Evolutionary conservation across 1,140 invertebrate genomes (phyloP), one percentile per base, ranked within the genome.

Genomic region (Drosophila persimilis): DNA sequence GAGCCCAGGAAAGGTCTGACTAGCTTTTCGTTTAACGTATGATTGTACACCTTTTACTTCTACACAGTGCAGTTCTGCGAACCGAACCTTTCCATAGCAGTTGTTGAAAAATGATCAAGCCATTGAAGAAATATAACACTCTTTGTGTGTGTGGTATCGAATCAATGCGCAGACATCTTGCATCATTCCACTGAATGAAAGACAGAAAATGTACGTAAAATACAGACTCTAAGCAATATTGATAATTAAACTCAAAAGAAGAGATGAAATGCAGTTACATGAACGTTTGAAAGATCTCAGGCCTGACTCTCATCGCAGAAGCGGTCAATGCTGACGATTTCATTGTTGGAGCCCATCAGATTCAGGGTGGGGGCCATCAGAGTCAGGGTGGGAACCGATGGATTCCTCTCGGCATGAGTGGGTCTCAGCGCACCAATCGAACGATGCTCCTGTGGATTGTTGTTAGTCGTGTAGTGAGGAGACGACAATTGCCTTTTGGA

Each of bases 251-350:
- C 7, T 7, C 7, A 31, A 47, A 46, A 46, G 45, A 17, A 4
- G 9, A 11, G 20, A 15, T 8, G 1, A 8, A 29, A 29, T 31
- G 7, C 29, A 31, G 2, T 31, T 8, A 31, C 7, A 3, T 31
- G 29, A 31, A 31, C 2, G 29, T 3, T 7, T 8, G 29, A 31
- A 9, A 31, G 0, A 2, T 7, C 11, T 35, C 69, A 86, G 47
- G 57, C 81, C 4, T 88, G 65, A 43, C 81, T 86, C 48, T 86
- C 81, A 7, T 64, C 46, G 29, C 47, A 67, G 59, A 24, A 65
- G n/a, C 63, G 57, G 76, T 76, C 72, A 20, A 75, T 76, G 43
- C 55, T 76, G 17, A 76, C 70, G 3, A 76, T 69, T 47, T 76
- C 73, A 8, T 62, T 60, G 41, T 55, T 77, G 50, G 44, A 31